Conservation (phyloP, 2,797 vertebrate species). For the Microctenopoma lineatum region DNA sequence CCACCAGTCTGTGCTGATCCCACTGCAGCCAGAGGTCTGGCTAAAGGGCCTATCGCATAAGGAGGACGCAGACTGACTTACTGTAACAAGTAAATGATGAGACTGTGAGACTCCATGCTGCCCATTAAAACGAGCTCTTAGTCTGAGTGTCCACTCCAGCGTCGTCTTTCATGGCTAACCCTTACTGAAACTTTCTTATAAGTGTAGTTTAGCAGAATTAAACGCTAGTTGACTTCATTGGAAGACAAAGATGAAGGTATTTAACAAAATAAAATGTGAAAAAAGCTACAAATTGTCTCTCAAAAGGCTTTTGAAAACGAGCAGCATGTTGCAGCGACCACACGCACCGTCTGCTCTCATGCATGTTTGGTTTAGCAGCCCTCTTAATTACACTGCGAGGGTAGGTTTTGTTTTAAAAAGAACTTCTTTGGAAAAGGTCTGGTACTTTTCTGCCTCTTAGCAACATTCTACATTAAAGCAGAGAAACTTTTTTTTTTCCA, state of each 20-base stretch:
- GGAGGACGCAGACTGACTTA: constrained; percentile 36
- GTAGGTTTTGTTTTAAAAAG: neutral
- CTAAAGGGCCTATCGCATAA: constrained; percentile 24
- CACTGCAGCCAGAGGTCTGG: constrained; percentile 16
- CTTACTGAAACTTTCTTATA: constrained; percentile 3
- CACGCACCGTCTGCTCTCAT: neutral
- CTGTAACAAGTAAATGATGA: constrained; percentile 19
- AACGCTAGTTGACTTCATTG: neutral
- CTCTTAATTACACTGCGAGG: neutral
- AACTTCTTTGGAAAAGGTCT: neutral
- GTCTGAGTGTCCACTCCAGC: constrained; percentile 22
- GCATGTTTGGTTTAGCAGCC: neutral
- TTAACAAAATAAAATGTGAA: neutral
- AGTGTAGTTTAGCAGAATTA: constrained; percentile 10
- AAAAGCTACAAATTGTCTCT: neutral
- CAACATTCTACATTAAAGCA: constrained; percentile 6
- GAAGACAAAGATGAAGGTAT: neutral
- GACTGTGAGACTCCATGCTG: constrained; percentile 14
- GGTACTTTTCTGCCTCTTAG: neutral
- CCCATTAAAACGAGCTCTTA: constrained; percentile 27
- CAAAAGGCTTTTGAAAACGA: neutral
- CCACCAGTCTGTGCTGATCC: constrained; percentile 19
- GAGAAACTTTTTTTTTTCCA: neutral
- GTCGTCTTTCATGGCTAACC: constrained; percentile 13
- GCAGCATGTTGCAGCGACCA: neutral